phyloP scores from a whole-genome alignment of 2,888 invertebrate species.

The Notocelia uddmanniana region DNA sequence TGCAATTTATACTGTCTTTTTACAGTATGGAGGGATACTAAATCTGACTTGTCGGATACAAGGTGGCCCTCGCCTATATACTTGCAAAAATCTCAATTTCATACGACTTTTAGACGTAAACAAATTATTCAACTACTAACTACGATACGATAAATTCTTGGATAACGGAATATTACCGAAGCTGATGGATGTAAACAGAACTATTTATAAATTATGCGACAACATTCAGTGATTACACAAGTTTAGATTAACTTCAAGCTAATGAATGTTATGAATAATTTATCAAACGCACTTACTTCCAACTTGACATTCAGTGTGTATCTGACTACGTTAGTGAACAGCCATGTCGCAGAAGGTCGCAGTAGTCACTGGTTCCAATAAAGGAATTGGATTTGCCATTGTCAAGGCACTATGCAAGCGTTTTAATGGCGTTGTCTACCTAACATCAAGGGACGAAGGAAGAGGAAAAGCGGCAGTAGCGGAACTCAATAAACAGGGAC shows the following conservation, averaged over 20 bases:
- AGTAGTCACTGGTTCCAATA: constrained; percentile 87
- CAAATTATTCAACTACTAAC: too few relatives aligned
- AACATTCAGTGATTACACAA: neutral
- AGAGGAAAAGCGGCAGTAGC: constrained; percentile 83
- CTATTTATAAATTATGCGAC: neutral
- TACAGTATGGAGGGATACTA: too few relatives aligned
- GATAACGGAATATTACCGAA: too few relatives aligned
- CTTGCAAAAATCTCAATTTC: too few relatives aligned
- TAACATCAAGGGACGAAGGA: constrained; percentile 87
- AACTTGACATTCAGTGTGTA: constrained; percentile 5
- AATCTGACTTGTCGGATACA: too few relatives aligned
- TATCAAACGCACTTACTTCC: neutral
- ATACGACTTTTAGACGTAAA: too few relatives aligned
- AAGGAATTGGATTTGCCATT: constrained; percentile 88
- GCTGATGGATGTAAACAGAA: neutral
- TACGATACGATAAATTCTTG: too few relatives aligned
- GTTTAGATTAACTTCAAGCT: neutral
- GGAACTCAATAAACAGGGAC: constrained; percentile 77
- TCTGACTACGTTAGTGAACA: neutral
- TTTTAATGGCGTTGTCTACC: constrained; percentile 87
- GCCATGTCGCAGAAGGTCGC: constrained; percentile 56
- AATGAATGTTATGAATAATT: neutral
- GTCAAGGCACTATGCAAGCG: constrained; percentile 85
- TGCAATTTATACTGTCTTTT: too few relatives aligned
- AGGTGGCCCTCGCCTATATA: too few relatives aligned